These are phyloP conservation scores for Sprattus sprattus DNA, from an alignment of 2,113 vertebrate genomes.

Conservation along the genomic window DNA sequence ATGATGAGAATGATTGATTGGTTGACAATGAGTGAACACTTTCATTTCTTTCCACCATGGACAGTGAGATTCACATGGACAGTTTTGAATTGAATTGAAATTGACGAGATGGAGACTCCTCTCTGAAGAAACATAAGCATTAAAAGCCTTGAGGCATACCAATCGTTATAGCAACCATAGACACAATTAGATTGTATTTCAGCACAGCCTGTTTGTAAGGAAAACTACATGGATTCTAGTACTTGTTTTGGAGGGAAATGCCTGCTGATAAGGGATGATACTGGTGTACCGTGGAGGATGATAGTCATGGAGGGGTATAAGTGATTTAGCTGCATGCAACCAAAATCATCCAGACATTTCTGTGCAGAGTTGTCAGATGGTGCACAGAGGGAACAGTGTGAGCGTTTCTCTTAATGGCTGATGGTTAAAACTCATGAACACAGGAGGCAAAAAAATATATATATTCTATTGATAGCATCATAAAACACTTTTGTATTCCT, in stretches of 20 bases:
- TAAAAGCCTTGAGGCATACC: background rate
- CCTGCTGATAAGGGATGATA: background rate
- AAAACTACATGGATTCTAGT: background rate
- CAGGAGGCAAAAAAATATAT: background rate
- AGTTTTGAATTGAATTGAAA: background rate
- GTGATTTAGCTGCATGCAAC: background rate
- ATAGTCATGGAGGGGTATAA: background rate
- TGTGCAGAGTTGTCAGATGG: background rate
- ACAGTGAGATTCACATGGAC: background rate
- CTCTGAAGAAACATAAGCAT: background rate
- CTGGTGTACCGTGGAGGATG: background rate
- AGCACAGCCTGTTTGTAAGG: background rate
- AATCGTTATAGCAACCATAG: background rate
- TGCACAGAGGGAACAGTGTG: background rate
- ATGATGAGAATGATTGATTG: background rate
- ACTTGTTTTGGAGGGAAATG: background rate
- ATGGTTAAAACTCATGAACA: background rate
- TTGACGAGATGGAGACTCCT: background rate
- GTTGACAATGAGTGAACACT: background rate
- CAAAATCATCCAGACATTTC: background rate
- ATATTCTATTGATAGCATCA: too few species aligned
- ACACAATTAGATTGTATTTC: background rate
- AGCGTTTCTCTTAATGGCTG: background rate
- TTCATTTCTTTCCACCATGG: background rate
- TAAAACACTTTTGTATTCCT: too few species aligned